phyloP scores from a whole-genome alignment of 2,113 vertebrate species.

The Melanotaenia duboulayi region DNA sequence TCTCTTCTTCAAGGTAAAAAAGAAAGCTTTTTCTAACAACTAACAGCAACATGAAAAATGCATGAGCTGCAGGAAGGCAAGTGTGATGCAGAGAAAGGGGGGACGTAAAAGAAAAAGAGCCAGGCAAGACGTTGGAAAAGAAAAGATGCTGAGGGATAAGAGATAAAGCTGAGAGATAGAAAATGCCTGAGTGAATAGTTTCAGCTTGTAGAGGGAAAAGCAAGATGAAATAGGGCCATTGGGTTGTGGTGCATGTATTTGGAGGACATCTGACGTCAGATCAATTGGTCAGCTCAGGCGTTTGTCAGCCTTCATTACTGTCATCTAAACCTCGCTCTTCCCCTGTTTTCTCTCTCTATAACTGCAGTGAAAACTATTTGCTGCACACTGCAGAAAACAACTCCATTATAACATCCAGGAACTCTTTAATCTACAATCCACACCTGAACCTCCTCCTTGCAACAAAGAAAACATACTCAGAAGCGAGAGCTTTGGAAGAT shows the following conservation, averaged over 20 bases:
- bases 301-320: slow-evolving; percentile 47
- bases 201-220: background rate
- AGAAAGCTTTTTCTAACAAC: slow-evolving; percentile 29
- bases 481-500: slow-evolving; percentile 3
- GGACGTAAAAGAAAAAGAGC: slow-evolving; percentile 2
- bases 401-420: background rate
- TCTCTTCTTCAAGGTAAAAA: slow-evolving; percentile 21
- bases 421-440: background rate
- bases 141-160: background rate
- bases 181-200: background rate
- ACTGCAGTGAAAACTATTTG: slow-evolving; percentile 18
- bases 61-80: slow-evolving; percentile 33
- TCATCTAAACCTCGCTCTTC: slow-evolving; percentile 14
- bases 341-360: background rate
- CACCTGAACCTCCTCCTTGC: background rate
- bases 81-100: background rate
- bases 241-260: slow-evolving; percentile 21
- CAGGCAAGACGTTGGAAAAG: background rate
- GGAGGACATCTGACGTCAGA: slow-evolving; percentile 40
- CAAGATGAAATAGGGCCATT: slow-evolving; percentile 1
- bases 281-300: slow-evolving; percentile 20
- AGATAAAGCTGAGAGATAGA: slow-evolving; percentile 1
- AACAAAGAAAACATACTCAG: slow-evolving; percentile 21
- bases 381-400: slow-evolving; percentile 1
- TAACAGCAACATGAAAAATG: slow-evolving; percentile 56